Conservation (phyloP, 2,888 invertebrate genomes). For the Ectropis crepuscularia region DNA sequence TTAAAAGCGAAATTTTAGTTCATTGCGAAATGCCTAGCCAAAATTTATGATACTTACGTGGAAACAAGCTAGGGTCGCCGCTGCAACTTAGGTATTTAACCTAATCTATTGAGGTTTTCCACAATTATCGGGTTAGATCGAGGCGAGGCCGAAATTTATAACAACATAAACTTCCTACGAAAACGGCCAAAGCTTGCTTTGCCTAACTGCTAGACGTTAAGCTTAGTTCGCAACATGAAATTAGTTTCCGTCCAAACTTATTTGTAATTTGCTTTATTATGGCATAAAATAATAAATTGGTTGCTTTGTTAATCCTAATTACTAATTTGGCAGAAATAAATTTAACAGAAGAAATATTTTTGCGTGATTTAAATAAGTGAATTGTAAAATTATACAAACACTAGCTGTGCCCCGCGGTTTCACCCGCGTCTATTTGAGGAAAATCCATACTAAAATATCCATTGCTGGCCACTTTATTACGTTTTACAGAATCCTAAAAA, state of each 20-base stretch:
- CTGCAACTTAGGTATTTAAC: constrained; percentile 50
- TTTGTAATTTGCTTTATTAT: constrained; percentile 1
- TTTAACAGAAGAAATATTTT: not conserved
- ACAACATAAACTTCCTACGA: constrained; percentile 60
- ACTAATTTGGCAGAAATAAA: not conserved
- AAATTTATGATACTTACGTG: constrained; percentile 32
- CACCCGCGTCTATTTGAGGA: too few species aligned
- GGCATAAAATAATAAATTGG: not conserved
- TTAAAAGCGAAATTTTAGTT: constrained; percentile 3
- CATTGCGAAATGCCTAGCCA: constrained; percentile 13
- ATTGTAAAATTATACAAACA: too few species aligned
- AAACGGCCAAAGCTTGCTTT: constrained; percentile 49
- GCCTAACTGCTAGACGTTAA: constrained; percentile 45
- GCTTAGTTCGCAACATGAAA: constrained; percentile 20
- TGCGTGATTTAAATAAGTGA: too few species aligned
- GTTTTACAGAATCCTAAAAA: too few species aligned
- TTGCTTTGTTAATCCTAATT: not conserved
- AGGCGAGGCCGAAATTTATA: constrained; percentile 63
- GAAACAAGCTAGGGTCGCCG: constrained; percentile 35
- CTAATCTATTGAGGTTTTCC: constrained; percentile 58
- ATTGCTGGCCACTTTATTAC: too few species aligned
- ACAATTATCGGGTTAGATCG: constrained; percentile 62
- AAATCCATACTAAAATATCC: too few species aligned
- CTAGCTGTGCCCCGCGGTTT: too few species aligned
- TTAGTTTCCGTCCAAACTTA: constrained; percentile 10